phyloP scores from a whole-genome alignment of 1,140 invertebrate genomes.

The Orchesella cincta region DNA sequence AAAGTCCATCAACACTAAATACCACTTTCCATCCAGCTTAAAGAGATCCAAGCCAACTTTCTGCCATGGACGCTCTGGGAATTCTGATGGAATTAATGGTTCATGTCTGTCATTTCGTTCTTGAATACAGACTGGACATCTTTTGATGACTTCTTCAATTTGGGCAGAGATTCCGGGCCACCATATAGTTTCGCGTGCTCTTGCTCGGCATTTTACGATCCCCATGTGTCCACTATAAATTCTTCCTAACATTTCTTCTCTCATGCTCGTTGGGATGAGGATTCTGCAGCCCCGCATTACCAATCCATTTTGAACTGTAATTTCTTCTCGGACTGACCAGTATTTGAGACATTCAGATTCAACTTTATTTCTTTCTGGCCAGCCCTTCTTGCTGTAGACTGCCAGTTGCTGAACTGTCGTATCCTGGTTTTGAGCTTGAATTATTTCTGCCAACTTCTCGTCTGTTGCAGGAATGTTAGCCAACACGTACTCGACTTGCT shows the following conservation, averaged over 20 bases:
- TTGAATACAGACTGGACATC: not conserved
- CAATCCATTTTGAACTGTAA: not conserved
- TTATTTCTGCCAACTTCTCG: not conserved
- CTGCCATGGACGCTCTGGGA: conserved; percentile 34
- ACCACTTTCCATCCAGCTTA: not conserved
- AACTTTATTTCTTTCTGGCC: conserved; percentile 8
- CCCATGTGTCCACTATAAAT: conserved; percentile 11
- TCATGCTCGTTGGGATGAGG: not conserved
- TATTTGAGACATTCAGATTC: not conserved
- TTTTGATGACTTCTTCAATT: not conserved
- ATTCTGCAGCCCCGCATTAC: not conserved
- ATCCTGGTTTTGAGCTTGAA: not conserved
- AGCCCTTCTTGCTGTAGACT: not conserved
- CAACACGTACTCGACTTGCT: not conserved
- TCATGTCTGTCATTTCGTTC: not conserved
- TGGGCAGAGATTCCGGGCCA: conserved; percentile 16
- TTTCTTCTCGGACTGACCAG: not conserved
- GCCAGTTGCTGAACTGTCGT: not conserved
- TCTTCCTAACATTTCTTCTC: not conserved
- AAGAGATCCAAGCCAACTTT: conserved; percentile 29
- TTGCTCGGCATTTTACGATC: conserved; percentile 7
- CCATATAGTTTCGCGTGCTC: conserved; percentile 12
- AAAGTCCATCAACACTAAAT: conserved; percentile 24
- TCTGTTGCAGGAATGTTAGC: not conserved
- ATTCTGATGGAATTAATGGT: conserved; percentile 6